Base-by-base conservation (phyloP, 2,797 vertebrate genomes). In the Malurus splendens region DNA sequence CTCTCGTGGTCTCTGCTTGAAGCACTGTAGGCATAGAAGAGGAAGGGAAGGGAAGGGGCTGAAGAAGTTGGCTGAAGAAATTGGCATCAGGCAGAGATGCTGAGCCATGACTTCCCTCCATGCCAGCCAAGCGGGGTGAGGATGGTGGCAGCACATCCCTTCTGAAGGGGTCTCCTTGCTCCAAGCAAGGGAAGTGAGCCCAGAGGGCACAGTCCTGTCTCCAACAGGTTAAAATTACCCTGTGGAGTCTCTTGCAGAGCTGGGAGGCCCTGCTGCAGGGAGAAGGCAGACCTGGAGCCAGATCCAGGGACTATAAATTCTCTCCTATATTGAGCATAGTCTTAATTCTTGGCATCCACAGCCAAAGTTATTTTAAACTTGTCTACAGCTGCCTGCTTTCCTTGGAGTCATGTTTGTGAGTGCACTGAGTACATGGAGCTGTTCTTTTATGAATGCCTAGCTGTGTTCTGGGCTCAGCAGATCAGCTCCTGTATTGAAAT, bases 281-380 rank as follows among this genome's bases (percentile, higher is more conserved):
- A 82, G 87, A 87, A 82, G 39, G 44, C 65, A 8, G 51, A 47
- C 59, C 78, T 7, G 5, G 24, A 50, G 87, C 85, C 89, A 47
- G 59, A 85, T 25, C 76, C 70, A 11, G 54, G 14, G 42, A 68
- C 3, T 25, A 71, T 70, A 76, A 89, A 90, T 86, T 90, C 81
- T 76, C 67, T 90, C 90, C 90, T 90, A 70, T 90, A 79, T 51
- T 76, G 56, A 92, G 90, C 19, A 0, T 66, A 86, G 92, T 81
- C 80, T 81, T 93, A 89, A 89, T 87, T 94, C 91, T 84, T 94
- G 93, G 92, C 92, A 89, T 9, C 74, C 3, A 6, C 61, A 67
- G 87, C 71, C 56, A 17, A 22, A 91, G 93, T 88, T 94, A 94
- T 95, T 94, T 94, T 95, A 91, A 88, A 87, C 80, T 82, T 52